These are phyloP conservation scores for Dinoponera quadriceps DNA, from an alignment of 1,140 invertebrate genomes.

Conservation along the genomic window DNA sequence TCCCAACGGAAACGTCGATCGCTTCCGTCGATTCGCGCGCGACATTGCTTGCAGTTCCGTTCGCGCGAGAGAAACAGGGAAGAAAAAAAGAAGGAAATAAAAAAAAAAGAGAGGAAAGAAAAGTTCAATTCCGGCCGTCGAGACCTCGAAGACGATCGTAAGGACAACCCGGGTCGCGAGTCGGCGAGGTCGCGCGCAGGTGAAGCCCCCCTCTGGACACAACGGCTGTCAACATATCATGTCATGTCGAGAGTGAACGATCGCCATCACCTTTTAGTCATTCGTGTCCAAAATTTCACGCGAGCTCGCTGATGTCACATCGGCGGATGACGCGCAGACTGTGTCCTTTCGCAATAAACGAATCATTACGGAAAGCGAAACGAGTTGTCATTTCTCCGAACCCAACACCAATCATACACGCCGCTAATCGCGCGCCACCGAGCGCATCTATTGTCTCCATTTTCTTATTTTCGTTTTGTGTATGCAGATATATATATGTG, in stretches of 20 bases:
- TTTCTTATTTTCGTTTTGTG: not conserved
- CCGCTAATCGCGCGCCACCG: not conserved
- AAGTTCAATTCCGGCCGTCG: not conserved
- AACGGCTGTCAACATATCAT: constrained; percentile 80
- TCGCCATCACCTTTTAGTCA: constrained; percentile 85
- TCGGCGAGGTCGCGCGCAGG: constrained; percentile 25
- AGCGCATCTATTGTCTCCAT: not conserved
- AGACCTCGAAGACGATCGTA: constrained; percentile 19
- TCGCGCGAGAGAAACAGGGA: too few species aligned
- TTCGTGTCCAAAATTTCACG: constrained; percentile 83
- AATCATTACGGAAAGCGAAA: constrained; percentile 83
- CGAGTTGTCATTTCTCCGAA: constrained; percentile 27
- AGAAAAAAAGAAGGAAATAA: too few species aligned
- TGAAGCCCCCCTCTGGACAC: constrained; percentile 52
- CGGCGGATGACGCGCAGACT: constrained; percentile 80
- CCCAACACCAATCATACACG: not conserved
- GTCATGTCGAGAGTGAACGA: constrained; percentile 83
- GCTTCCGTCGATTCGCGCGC: constrained; percentile 32
- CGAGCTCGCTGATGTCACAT: constrained; percentile 81
- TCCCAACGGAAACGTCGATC: not conserved
- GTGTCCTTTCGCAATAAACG: constrained; percentile 86
- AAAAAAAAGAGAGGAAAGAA: not conserved
- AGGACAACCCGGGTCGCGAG: constrained; percentile 15
- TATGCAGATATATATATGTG: too few species aligned
- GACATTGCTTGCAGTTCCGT: constrained; percentile 72